A percentile compares a stretch with the other conserved stretches of the same genome.
These are phyloP conservation scores for Aegotheles bennettii DNA, from an alignment of 2,113 vertebrate genomes.

Conservation along the genomic window DNA sequence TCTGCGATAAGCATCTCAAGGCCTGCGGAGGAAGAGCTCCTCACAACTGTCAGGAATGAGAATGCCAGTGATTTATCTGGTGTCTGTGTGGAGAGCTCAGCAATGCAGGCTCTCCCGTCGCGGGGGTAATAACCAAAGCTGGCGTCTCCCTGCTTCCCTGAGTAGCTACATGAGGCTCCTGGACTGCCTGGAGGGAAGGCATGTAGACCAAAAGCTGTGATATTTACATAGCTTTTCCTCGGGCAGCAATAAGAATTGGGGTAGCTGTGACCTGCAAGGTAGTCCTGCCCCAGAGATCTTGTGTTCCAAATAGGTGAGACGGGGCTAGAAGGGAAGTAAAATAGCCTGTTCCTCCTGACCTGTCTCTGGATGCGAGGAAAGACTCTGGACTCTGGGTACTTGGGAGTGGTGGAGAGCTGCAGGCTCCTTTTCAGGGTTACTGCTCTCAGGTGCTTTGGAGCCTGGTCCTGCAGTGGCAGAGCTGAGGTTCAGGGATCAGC, in stretches of 20 bases:
- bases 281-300: neutral
- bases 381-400: neutral
- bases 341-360: neutral
- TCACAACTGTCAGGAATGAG: neutral
- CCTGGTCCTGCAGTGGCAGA: neutral
- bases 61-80: neutral
- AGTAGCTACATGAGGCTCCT: rapidly evolving
- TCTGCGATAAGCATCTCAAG: neutral
- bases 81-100: neutral
- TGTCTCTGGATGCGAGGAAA: rapidly evolving
- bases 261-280: neutral
- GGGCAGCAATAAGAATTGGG: neutral
- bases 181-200: neutral
- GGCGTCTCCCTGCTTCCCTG: neutral
- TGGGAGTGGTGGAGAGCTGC: neutral
- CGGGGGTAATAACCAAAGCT: neutral
- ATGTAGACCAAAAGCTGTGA: neutral
- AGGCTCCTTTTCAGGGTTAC: neutral
- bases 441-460: neutral
- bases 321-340: neutral
- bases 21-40: neutral
- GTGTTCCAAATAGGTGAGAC: neutral
- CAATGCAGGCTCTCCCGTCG: neutral
- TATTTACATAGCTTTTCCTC: neutral
- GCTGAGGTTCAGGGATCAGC: neutral